Base-by-base conservation (phyloP, 2,888 invertebrate species). In the Chymomyza caudatula region DNA sequence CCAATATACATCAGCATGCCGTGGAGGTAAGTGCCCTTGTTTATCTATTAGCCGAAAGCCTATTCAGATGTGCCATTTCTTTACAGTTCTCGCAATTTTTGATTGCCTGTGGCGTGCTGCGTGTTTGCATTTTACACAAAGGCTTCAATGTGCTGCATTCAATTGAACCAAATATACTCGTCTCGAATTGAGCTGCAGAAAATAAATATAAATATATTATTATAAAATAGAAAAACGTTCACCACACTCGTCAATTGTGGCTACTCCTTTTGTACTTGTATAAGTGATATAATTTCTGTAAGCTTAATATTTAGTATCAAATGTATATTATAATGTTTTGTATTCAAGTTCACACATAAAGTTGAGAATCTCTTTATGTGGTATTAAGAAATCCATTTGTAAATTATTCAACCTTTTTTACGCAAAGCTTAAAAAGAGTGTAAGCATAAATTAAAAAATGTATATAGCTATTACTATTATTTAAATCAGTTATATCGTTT, bases 51-150 rank as follows among this genome's bases (percentile, higher is more conserved):
- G 15, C 47, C 23, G 20, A 37, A 23, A 4, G 11, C 20, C 52
- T 23, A 11, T 5, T 44, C n/a, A 20, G 37, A 13, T 13, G 4
- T 15, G 20, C 51, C n/a, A 8, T 37, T 25, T 25, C 25, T 25
- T 91, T 91, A 59, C 91, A 97, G 96, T 97, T 98, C 92, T 96
- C 97, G 55, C 95, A 95, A 80, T 95, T 95, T 88, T 91, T 98
- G 68, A 93, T 98, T 54, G 93, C 94, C 69, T 95, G 96, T 86
- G 93, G 93, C 60, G 94, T 96, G 62, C 92, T 93, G 0, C 93
- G 94, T 85, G 96, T 98, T 4, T 97, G 97, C 88, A 93, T 95
- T 13, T 92, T 98, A 13, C 96, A 97, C 91, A 96, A 96, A 62
- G 98, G 98, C 52, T 95, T 97, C 78, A 93, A 95, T 74, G 93